Evolutionary conservation across 2,113 vertebrate species (phyloP).

Genomic region (Danionella cerebrum): DNA sequence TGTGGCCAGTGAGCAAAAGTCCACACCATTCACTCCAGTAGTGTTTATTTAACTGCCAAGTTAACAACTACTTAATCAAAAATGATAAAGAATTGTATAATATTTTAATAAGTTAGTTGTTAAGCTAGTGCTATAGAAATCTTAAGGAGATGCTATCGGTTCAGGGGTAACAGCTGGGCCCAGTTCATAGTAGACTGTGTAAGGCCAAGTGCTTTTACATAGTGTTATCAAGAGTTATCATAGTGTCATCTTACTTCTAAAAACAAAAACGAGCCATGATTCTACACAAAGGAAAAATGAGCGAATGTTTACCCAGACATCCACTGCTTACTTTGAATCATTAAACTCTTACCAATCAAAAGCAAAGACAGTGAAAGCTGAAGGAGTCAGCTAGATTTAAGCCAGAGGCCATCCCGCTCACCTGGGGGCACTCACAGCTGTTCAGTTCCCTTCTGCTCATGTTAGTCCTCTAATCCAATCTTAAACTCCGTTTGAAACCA

Average conservation of each 20-base stretch:
- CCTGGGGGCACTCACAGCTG: slow-evolving; percentile 46
- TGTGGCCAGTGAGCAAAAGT: too few species aligned
- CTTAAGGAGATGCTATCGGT: too few species aligned
- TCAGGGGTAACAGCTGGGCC: background rate
- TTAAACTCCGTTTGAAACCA: slow-evolving; percentile 41
- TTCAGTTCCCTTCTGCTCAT: slow-evolving; percentile 18
- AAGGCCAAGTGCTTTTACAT: background rate
- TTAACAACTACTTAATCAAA: too few species aligned
- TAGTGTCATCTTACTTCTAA: background rate
- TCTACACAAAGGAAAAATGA: slow-evolving; percentile 1
- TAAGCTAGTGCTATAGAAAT: background rate
- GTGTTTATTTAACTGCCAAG: too few species aligned
- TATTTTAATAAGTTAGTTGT: too few species aligned
- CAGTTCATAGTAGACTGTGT: background rate
- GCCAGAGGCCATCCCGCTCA: slow-evolving; percentile 40
- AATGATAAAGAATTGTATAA: background rate
- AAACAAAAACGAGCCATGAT: slow-evolving; percentile 7
- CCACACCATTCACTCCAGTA: too few species aligned
- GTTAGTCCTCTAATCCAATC: slow-evolving; percentile 40
- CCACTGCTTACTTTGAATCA: slow-evolving; percentile 28
- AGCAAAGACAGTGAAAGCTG: slow-evolving; percentile 31
- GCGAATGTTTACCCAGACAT: slow-evolving; percentile 20
- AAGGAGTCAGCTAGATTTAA: slow-evolving; percentile 45
- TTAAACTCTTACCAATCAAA: slow-evolving; percentile 34
- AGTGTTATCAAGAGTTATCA: background rate